These are phyloP conservation scores for Alfaro cultratus DNA, from an alignment of 2,797 vertebrate species.

Conservation along the genomic window DNA sequence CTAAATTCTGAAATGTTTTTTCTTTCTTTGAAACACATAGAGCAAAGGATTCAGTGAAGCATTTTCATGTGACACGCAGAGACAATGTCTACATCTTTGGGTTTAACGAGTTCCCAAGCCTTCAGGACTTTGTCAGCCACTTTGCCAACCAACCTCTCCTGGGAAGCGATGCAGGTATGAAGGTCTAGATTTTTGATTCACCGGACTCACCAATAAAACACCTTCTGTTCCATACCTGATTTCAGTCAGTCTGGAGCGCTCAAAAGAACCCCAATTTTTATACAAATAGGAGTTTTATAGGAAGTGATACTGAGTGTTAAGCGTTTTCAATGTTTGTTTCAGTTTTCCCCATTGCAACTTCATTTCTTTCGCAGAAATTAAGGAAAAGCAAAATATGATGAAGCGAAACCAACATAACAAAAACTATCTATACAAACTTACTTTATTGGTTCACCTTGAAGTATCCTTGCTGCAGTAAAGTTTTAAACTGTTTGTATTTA, in stretches of 20 bases:
- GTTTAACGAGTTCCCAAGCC: conserved; percentile 88
- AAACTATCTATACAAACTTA: neutral
- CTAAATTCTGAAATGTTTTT: neutral
- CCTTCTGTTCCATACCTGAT: neutral
- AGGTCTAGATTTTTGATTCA: neutral
- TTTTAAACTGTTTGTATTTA: neutral
- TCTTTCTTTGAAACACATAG: conserved; percentile 66
- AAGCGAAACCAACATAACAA: neutral
- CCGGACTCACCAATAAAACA: neutral
- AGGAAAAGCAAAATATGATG: neutral
- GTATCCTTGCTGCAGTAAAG: neutral
- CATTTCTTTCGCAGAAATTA: neutral
- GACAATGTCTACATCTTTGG: conserved; percentile 87
- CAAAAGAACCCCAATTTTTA: neutral
- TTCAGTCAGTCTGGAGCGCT: neutral
- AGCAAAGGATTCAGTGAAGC: conserved; percentile 96
- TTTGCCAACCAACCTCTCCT: conserved; percentile 96
- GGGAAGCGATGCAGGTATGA: conserved; percentile 93
- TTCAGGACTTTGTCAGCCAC: conserved; percentile 91
- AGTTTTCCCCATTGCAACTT: neutral
- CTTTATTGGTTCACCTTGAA: neutral
- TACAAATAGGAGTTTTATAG: neutral
- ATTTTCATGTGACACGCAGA: conserved; percentile 88
- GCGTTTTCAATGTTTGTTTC: neutral
- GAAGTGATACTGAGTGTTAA: neutral